These are phyloP conservation scores for Coregonus suidteri DNA, from an alignment of 2,797 vertebrate genomes.

Conservation along the genomic window DNA sequence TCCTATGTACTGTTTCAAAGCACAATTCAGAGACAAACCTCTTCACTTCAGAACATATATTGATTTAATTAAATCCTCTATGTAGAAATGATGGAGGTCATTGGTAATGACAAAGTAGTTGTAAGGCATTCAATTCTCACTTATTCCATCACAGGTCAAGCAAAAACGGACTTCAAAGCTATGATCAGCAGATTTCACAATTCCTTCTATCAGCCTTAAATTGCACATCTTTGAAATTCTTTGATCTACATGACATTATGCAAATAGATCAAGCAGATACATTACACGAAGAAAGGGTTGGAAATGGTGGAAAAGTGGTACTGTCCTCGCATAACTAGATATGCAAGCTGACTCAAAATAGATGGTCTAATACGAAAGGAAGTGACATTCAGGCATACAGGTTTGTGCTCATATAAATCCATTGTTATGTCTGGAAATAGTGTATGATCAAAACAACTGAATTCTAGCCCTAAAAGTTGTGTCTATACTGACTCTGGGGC, in stretches of 20 bases:
- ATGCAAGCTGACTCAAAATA: not conserved
- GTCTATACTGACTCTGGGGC: not conserved
- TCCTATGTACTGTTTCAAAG: not conserved
- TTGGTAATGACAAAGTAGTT: slow-evolving; percentile 3
- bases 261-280: slow-evolving; percentile 11
- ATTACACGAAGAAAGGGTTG: not conserved
- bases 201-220: slow-evolving; percentile 14
- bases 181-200: slow-evolving; percentile 6
- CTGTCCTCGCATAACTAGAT: not conserved
- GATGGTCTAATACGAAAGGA: not conserved
- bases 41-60: not conserved
- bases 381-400: not conserved
- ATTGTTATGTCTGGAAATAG: not conserved
- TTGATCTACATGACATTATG: slow-evolving; percentile 21
- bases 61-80: not conserved
- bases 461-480: not conserved
- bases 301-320: not conserved
- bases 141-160: slow-evolving; percentile 15
- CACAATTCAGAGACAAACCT: not conserved
- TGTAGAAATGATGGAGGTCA: not conserved
- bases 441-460: not conserved
- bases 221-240: slow-evolving; percentile 17
- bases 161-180: slow-evolving; percentile 15
- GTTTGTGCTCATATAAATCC: not conserved
- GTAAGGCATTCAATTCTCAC: not conserved